These are phyloP conservation scores for Ferrisia virgata DNA, from an alignment of 2,888 invertebrate species.

Conservation along the genomic window DNA sequence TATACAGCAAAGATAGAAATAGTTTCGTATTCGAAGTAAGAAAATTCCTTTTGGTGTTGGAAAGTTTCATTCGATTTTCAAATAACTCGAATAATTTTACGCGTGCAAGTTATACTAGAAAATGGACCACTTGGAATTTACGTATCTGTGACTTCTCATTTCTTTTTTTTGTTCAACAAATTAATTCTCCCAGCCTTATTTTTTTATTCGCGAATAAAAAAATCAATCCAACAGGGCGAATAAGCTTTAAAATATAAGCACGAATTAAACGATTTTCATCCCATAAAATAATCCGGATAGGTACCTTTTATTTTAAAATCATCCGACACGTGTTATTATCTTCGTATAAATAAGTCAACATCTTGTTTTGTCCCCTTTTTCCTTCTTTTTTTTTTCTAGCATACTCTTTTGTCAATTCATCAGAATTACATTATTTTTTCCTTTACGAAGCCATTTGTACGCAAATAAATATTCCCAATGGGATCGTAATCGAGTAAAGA, in stretches of 20 bases:
- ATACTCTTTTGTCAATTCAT: not conserved
- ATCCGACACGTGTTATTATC: not conserved
- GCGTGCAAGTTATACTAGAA: not conserved
- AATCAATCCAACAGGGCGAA: not conserved
- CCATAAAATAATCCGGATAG: not conserved
- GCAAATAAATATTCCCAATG: not conserved
- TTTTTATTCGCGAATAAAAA: not conserved
- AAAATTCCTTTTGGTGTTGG: not conserved
- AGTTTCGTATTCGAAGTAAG: not conserved
- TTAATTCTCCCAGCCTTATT: not conserved
- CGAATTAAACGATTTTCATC: not conserved
- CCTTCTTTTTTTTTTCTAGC: not conserved
- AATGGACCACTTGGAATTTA: not conserved
- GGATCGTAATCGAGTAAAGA: not conserved
- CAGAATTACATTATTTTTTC: not conserved
- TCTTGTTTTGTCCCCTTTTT: not conserved
- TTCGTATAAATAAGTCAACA: not conserved
- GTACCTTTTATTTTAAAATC: not conserved
- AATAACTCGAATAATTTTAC: constrained; percentile 7
- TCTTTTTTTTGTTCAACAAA: not conserved
- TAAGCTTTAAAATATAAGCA: not conserved
- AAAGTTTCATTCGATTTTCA: not conserved
- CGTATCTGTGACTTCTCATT: not conserved
- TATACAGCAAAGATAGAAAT: not conserved
- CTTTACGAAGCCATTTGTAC: not conserved